Base-by-base conservation (phyloP, 2,888 invertebrate species). In the Cheilosia impressa region DNA sequence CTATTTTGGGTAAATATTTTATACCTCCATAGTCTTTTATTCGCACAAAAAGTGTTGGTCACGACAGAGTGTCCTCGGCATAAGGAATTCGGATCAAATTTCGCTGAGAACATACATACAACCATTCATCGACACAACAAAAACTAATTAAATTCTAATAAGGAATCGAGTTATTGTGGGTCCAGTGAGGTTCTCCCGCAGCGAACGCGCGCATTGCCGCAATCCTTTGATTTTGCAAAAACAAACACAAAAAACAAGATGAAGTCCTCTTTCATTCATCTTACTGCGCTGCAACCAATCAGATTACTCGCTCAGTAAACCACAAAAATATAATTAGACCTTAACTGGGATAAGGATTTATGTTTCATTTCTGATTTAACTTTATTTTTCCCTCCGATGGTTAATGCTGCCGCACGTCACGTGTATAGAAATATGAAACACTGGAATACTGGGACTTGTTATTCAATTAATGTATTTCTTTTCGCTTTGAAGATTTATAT, bases 381-480 rank as follows among this genome's bases (percentile, higher is more conserved):
- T 38, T 13, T 13, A 13, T 38, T 68, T 72, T 15, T 53, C 69
- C 43, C 45, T 45, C 15, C 3, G 1, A 17, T 43, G 22, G 13
- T 19, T 60, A 71, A 57, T 75, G 75, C 75, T 66, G 65, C 69
- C 31, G 80, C 60, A 84, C 41, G 84, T 84, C 84, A 80, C 84
- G 80, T 84, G 66, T 66, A 50, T 38, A 45, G 15, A 31, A 68
- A 41, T 41, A 66, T 69, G 79, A 69, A 69, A 73, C 75, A 79
- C 76, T 80, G 80, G 71, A 53, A 80, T 47, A 63, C 69, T 41
- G 31, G 24, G 73, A 76, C 80, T 62, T 79, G 72, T 84, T 80
- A 88, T 88, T 88, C 89, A 88, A 88, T 89, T 90, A 84, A 87
- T 89, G 88, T 87, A 69, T 77, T 69, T 71, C 57, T 60, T 75